phyloP scores from a whole-genome alignment of 2,797 vertebrate species.

The Aphelocoma californica region DNA sequence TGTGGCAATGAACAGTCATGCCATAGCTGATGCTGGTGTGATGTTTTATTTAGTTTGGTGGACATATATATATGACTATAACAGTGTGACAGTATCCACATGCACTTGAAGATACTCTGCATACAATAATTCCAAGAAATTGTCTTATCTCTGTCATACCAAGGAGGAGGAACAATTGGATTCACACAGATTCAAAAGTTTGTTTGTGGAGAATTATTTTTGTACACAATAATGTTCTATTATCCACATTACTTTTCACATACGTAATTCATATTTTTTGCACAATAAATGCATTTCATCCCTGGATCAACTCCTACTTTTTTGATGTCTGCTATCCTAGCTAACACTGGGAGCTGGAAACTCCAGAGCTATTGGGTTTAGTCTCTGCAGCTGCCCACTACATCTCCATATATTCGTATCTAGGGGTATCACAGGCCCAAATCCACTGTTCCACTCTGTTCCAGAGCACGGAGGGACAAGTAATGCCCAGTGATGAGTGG shows the following conservation, averaged over 20 bases:
- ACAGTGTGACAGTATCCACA: background rate
- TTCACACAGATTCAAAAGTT: background rate
- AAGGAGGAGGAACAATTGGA: background rate
- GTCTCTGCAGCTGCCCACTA: background rate
- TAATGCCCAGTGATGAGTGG: background rate
- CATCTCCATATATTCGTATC: background rate
- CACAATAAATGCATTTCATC: background rate
- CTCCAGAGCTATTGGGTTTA: background rate
- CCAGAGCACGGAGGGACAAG: background rate
- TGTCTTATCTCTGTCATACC: background rate
- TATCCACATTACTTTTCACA: background rate
- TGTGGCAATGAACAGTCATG: background rate
- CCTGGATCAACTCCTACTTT: background rate
- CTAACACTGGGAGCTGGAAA: background rate
- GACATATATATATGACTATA: background rate
- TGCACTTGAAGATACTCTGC: background rate
- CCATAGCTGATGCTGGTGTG: background rate
- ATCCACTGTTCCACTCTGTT: background rate
- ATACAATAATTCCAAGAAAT: background rate
- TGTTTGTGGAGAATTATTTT: background rate
- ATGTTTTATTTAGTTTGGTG: background rate
- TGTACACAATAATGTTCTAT: background rate
- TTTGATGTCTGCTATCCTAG: background rate
- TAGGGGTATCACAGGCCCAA: background rate
- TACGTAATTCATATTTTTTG: background rate